Base-by-base conservation (phyloP, 92 coral and sea anemone species). In the Epizoanthus stellaris region DNA sequence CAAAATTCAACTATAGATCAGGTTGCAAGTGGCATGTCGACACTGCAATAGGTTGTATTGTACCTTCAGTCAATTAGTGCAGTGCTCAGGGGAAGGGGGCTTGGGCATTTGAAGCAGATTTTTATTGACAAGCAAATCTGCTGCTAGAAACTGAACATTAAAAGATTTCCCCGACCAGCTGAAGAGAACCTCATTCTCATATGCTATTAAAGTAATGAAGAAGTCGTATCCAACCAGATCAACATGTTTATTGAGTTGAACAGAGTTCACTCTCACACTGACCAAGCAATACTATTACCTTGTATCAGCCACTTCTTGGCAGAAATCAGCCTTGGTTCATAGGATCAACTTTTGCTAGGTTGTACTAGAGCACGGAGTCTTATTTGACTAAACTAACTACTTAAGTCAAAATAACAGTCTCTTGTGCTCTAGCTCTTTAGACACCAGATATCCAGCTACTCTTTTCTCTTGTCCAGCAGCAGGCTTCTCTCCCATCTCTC, bases 341-440 rank as follows among this genome's bases (percentile, higher is more conserved):
- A 6, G 62, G 54, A 49, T 49, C 13, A 34, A 73, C 79, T 73
- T 71, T 73, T 73, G 36, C 74, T 73, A 63, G 19, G 61, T 64
- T 62, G 83, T 14, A 79, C 72, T 79, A 79, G 83, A 79, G 83
- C 83, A 79, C 72, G 73, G 72, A 79, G 72, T 79, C 83, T 66
- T 66, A 39, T 60, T 39, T 38, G 30, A 61, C 70, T 79, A 40
- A 62, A 63, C 83, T 62, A 79, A 19, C 54, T 19, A 62, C 72
- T 40, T 13, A 72, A 72, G 38, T 43, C 77, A 79, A 40, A 62
- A 20, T 23, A 59, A 61, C 23, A 79, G 83, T 79, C 83, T 79
- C 83, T 64, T 23, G 61, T 79, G 83, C 83, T 79, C 83, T 79
- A 79, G 83, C 43, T 3, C 42, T 66, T 43, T 42, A 30, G 56